phyloP scores from a whole-genome alignment of 2,113 vertebrate genomes.

The Chauna torquata region DNA sequence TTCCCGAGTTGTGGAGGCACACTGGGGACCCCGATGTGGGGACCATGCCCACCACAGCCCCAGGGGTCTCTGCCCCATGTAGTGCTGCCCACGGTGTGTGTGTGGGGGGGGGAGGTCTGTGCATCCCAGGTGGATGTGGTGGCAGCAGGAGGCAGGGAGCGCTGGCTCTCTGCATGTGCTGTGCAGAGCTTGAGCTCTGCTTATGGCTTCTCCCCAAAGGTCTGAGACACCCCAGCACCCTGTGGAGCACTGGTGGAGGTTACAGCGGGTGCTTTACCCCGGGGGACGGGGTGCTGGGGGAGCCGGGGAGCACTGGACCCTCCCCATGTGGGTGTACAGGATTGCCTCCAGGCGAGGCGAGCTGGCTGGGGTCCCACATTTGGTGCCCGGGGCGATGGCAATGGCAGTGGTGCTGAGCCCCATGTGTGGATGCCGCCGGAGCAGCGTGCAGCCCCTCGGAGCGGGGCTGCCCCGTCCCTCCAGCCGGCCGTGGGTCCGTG shows the following conservation, averaged over 20 bases:
- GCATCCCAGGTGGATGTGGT: fast-evolving
- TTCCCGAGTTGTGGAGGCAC: background rate
- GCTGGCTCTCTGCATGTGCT: fast-evolving
- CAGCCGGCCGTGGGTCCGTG: background rate
- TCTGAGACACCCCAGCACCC: background rate
- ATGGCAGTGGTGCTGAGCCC: background rate
- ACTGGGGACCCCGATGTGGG: fast-evolving
- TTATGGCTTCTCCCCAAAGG: background rate
- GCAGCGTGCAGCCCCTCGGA: background rate
- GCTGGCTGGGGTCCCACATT: background rate
- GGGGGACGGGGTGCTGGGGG: background rate
- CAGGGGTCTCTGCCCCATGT: background rate
- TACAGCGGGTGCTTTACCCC: background rate
- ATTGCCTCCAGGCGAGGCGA: background rate
- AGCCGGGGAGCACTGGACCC: background rate
- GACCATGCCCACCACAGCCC: background rate
- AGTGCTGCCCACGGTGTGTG: fast-evolving
- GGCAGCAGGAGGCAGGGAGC: background rate
- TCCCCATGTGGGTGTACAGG: background rate
- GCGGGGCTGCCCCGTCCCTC: background rate
- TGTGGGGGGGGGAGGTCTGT: fast-evolving
- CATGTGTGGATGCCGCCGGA: background rate
- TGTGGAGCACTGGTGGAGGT: background rate
- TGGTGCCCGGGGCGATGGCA: background rate
- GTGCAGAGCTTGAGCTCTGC: background rate